Base-by-base conservation (phyloP, 2,797 vertebrate species). In the Hafferia zeledoni region DNA sequence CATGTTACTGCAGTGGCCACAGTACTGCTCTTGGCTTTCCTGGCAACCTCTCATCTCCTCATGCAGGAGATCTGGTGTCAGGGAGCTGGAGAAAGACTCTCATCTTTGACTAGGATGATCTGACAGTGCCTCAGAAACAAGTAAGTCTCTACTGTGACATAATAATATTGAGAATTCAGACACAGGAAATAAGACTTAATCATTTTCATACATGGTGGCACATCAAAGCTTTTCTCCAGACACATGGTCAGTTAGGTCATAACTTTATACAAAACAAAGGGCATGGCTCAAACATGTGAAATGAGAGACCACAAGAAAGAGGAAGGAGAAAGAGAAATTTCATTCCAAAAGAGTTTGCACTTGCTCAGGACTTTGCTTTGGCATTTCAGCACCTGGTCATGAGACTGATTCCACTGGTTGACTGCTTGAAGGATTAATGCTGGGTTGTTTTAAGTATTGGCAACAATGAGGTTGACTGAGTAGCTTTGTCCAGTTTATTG, bases 321-420 rank as follows among this genome's bases (percentile, higher is more conserved):
- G 30, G 22, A 61, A 78, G 43, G 46, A 76, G 68, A 70, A 75
- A 59, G 31, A 87, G 44, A 85, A 70, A 15, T 79, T 86, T 76
- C 30, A 85, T 83, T 56, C 78, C 68, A 52, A 79, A 94, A 30
- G 74, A 74, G n/a, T 46, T 91, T 96, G 82, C 56, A 63, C 74
- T 95, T 91, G 89, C 67, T 94, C 64, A 74, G 63, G 28, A 56
- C 25, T 83, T 83, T 28, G 55, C 55, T 75, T 89, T 82, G 83
- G 87, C 91, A 88, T 88, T 92, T 84, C 83, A 60, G 78, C 44
- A 60, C 59, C 74, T 60, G 63, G 81, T 87, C 93, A 87, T 87
- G 85, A 81, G 92, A 72, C 59, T 33, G 57, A 75, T 56, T 85
- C 63, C 53, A 71, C 43, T 46, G 68, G 28, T 70, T 92, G 78